Evolutionary conservation across 2,113 vertebrate species (phyloP).

Genomic region (Varanus komodoensis): DNA sequence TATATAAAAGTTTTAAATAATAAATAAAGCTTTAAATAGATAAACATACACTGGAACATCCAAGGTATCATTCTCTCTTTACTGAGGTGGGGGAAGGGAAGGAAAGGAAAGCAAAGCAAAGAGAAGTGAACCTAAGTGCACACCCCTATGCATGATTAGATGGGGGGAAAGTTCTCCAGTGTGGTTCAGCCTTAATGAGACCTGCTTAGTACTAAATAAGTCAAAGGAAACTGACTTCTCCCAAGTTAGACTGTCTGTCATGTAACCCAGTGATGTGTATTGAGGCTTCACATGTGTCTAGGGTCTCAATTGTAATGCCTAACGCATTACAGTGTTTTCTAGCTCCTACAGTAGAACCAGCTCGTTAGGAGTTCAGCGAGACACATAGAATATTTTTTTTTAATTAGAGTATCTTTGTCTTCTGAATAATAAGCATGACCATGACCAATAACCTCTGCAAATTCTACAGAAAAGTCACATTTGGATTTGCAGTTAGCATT

Average conservation of each 20-base stretch:
- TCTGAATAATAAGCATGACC: conserved; percentile 3
- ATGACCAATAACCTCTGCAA: conserved; percentile 4
- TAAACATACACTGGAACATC: no score
- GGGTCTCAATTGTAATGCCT: no score
- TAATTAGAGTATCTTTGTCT: not conserved
- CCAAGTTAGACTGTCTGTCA: not conserved
- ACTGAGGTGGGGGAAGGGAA: no score
- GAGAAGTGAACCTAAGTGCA: no score
- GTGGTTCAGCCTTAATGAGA: not conserved
- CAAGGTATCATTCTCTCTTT: no score
- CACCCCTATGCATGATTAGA: no score
- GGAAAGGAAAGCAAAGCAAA: no score
- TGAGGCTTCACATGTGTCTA: not conserved
- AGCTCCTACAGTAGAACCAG: not conserved
- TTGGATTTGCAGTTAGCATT: not conserved
- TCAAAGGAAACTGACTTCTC: not conserved
- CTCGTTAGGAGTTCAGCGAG: conserved; percentile 8
- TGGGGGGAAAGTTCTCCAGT: no score
- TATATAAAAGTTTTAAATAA: no score
- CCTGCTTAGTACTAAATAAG: not conserved
- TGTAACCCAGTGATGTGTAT: not conserved
- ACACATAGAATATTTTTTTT: conserved; percentile 5
- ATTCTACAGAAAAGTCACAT: not conserved
- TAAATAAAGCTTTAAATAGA: no score
- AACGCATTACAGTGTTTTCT: not conserved